Evolutionary conservation across 1,140 invertebrate species (phyloP).

Genomic region (Drosophila lowei): DNA sequence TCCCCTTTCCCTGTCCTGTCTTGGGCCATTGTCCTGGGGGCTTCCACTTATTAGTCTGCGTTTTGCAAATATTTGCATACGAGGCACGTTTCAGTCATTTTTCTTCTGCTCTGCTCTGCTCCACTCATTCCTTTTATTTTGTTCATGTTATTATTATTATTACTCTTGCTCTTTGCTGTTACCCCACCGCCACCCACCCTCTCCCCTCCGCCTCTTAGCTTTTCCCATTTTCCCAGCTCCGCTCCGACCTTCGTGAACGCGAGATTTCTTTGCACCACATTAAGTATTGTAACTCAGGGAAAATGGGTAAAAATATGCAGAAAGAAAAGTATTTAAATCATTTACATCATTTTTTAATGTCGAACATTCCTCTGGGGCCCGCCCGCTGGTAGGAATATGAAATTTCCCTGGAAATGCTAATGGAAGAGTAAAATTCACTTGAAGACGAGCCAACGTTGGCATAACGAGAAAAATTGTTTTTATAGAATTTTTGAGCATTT

Average conservation of each 20-base stretch:
- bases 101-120: conserved; percentile 39
- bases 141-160: conserved; percentile 67
- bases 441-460: background rate
- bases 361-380: background rate
- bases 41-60: conserved; percentile 75
- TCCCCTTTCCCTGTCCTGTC: conserved; percentile 8
- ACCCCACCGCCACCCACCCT: too few species aligned
- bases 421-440: background rate
- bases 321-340: conserved; percentile 36
- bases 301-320: conserved; percentile 33
- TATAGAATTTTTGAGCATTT: background rate
- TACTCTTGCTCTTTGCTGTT: conserved; percentile 20
- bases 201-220: background rate
- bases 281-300: conserved; percentile 18
- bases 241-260: conserved; percentile 54
- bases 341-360: conserved; percentile 26
- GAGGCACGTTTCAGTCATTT: conserved; percentile 75
- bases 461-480: background rate
- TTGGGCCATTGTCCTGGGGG: conserved; percentile 23
- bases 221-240: conserved; percentile 23
- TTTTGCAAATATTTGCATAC: conserved; percentile 81
- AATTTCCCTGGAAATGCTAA: background rate
- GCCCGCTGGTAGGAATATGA: background rate
- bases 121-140: conserved; percentile 55
- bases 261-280: conserved; percentile 74